Base-by-base conservation (phyloP, 2,888 invertebrate genomes). In the Volucella inanis region DNA sequence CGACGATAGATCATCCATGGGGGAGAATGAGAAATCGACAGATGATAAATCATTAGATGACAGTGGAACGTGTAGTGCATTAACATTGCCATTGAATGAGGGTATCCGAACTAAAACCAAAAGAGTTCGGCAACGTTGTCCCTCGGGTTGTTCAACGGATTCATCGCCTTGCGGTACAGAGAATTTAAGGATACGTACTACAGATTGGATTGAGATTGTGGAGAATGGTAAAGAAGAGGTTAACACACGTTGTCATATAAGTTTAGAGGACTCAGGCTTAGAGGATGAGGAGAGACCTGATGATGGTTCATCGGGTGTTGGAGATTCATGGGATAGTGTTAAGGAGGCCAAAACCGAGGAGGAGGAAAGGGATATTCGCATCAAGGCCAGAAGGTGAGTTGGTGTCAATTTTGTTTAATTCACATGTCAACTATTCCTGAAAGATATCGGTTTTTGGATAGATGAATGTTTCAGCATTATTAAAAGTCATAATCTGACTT, bases 221-320 rank as follows among this genome's bases (percentile, higher is more conserved):
- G 93, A 93, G 87, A 93, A 93, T 90, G 94, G 94, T 81, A 92
- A 93, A 87, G 93, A 93, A 89, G 93, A 94, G 55, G 92, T 93
- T 8, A 89, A 93, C 87, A 93, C 93, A 67, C 94, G 93, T 89
- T 94, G 94, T 89, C 93, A 94, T 89, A 94, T 94, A 64, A 93
- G 93, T 76, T 92, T 94, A 64, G 94, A 93, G 87, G 93, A 93
- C 88, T 92, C 93, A 2, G 92, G 92, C 49, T 87, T 92, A 87
- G 92, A 92, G 87, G 92, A 92, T 87, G 92, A 92, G 87, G 92
- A 92, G 86, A 91, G 92, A n/a, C 88, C 91, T 71, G 92, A 92
- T 79, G 92, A 92, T 85, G 91, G 91, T 10, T 92, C 92, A 8
- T 91, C 91, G 10, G 92, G 91, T 54, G 92, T 92, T n/a, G 92